Conservation (phyloP, 2,888 invertebrate species). For the Campopleginae sp. region DNA sequence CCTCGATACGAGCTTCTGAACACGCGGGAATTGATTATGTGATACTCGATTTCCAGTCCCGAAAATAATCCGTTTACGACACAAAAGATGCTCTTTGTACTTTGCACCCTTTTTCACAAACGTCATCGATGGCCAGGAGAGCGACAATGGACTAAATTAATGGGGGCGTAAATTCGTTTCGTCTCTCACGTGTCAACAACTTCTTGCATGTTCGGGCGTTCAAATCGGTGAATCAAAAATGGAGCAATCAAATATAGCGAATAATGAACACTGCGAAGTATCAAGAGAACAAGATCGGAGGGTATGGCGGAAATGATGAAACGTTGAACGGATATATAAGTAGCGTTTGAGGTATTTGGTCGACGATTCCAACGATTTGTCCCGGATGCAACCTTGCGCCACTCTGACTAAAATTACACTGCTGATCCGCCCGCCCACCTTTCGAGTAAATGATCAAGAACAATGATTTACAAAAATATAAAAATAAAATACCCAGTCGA, state of each 20-base stretch:
- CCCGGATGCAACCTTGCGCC: conserved; percentile 76
- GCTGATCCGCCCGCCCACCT: conserved; percentile 75
- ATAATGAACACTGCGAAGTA: background rate
- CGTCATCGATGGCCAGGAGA: background rate
- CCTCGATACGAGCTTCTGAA: background rate
- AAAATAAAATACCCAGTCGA: background rate
- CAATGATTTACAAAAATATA: background rate
- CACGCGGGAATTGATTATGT: background rate
- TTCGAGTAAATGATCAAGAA: conserved; percentile 2
- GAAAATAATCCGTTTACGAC: background rate
- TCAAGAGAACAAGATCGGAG: background rate
- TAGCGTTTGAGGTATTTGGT: conserved; percentile 77
- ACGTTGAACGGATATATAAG: conserved; percentile 81
- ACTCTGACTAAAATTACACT: conserved; percentile 78
- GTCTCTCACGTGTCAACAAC: no score
- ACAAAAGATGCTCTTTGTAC: background rate
- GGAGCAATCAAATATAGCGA: background rate
- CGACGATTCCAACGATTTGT: conserved; percentile 56
- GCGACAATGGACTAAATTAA: background rate
- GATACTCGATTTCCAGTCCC: background rate
- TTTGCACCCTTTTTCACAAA: background rate
- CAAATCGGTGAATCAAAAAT: background rate
- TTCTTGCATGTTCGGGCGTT: background rate
- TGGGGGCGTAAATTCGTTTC: background rate
- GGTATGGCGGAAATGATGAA: conserved; percentile 78